Base-by-base conservation (phyloP, 2,797 vertebrate species). In the Harpagifer antarcticus region DNA sequence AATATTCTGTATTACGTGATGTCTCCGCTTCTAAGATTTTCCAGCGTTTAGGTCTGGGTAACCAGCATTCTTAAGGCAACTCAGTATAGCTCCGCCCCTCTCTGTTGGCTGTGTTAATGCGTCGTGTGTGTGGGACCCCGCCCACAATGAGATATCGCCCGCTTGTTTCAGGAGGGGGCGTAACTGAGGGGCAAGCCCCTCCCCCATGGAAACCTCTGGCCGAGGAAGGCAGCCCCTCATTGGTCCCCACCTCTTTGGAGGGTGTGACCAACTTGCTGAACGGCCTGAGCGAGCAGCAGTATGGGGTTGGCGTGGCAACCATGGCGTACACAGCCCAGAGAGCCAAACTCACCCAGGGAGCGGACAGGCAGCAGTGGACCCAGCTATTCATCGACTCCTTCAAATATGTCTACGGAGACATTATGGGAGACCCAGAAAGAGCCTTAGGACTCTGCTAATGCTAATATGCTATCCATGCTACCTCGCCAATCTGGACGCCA, bases 241-340 rank as follows among this genome's bases (percentile, higher is more conserved):
- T 89, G 83, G 96, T 98, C 90, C 97, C 98, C 92, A 97, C 93
- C 95, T 97, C 96, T 93, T 90, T 96, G 93, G 94, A 95, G 76
- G 93, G 95, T 91, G 95, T 98, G 95, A 92, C 96, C 93, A 93
- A 89, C 92, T 94, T 98, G 91, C 94, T 99, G 95, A 96, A 89
- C 82, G 87, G 93, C 93, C 96, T 97, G 93, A 96, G 95, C 84
- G 93, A 96, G 92, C 94, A 93, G 65, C 95, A 91, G 91, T 95
- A 96, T 78, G 95, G 96, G 63, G 94, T 96, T 86, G 96, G 98
- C 90, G 95, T 99, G 95, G 98, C 98, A 79, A 96, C 96, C 93
- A 95, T 99, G 97, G 98, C 97, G 81, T 99, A 98, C 94, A 96
- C 97, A 49, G 98, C 98, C 63, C 97, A 98, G 93, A 96, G 96